These are phyloP conservation scores for Dicerorhinus sumatrensis DNA, from an alignment of 2,113 vertebrate genomes.

Conservation along the genomic window DNA sequence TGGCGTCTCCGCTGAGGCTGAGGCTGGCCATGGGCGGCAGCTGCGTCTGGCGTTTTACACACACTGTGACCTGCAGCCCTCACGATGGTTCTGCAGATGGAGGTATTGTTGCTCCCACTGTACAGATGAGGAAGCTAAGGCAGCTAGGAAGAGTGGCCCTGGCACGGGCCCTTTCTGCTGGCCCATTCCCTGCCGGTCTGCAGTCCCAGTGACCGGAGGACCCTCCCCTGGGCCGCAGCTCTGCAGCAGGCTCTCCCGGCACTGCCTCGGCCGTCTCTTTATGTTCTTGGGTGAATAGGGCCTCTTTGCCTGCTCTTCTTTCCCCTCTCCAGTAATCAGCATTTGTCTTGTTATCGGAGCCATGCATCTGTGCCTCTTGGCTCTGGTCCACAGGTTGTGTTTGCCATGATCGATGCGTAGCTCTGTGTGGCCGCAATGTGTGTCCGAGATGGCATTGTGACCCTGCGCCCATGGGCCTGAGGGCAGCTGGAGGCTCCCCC, in stretches of 20 bases:
- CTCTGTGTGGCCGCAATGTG: background rate
- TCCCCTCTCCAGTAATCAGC: background rate
- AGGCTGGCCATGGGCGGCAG: fast-evolving
- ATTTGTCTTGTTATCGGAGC: background rate
- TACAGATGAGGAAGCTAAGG: conserved; percentile 39
- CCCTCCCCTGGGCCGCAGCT: background rate
- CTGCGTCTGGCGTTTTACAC: fast-evolving
- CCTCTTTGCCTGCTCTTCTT: conserved; percentile 27
- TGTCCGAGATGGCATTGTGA: background rate
- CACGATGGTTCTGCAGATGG: background rate
- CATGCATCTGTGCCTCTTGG: background rate
- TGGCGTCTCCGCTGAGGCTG: fast-evolving
- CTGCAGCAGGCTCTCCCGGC: background rate
- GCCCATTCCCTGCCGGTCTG: background rate
- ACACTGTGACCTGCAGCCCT: background rate
- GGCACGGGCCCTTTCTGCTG: background rate
- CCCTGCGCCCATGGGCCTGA: fast-evolving
- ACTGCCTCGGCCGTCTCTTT: background rate
- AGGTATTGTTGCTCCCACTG: background rate
- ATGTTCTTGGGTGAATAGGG: background rate
- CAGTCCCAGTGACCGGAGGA: background rate
- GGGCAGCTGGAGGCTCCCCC: background rate
- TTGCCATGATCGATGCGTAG: background rate
- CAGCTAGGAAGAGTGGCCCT: background rate
- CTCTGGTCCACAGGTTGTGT: background rate